These are phyloP conservation scores for Melinaea menophilus DNA, from an alignment of 2,888 invertebrate genomes.

Conservation along the genomic window DNA sequence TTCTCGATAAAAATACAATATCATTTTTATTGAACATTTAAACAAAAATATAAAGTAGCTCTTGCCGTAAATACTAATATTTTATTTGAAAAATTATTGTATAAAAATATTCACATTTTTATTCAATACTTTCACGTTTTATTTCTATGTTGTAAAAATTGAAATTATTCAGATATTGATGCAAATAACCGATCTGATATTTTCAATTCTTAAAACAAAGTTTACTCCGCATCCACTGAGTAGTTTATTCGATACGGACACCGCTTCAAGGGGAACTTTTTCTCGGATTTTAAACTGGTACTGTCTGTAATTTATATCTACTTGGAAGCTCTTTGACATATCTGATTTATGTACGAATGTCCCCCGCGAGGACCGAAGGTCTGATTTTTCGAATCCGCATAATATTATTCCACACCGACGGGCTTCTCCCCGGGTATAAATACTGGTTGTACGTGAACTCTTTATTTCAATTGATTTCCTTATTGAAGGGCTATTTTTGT, in stretches of 20 bases:
- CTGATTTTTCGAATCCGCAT: constrained; percentile 33
- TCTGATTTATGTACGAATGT: constrained; percentile 57
- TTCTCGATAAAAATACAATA: too few species aligned
- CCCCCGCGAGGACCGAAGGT: constrained; percentile 34
- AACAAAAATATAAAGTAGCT: too few species aligned
- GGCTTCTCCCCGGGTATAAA: neutral
- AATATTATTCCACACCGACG: constrained; percentile 13
- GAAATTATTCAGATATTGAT: neutral
- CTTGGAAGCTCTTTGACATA: constrained; percentile 59
- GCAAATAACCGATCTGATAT: neutral
- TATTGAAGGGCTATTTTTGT: neutral
- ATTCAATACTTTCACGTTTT: too few species aligned
- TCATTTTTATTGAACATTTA: too few species aligned
- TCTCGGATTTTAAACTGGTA: constrained; percentile 37
- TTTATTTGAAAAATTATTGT: too few species aligned
- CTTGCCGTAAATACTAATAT: too few species aligned
- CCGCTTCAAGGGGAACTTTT: constrained; percentile 27
- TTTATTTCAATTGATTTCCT: neutral
- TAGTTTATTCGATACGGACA: constrained; percentile 15
- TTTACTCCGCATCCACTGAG: constrained; percentile 4
- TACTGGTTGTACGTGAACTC: neutral
- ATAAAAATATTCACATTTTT: too few species aligned
- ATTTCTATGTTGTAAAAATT: too few species aligned
- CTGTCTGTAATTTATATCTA: constrained; percentile 58
- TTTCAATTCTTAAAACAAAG: neutral